Conservation (phyloP, 1,140 invertebrate genomes). For the Teleogryllus occipitalis region DNA sequence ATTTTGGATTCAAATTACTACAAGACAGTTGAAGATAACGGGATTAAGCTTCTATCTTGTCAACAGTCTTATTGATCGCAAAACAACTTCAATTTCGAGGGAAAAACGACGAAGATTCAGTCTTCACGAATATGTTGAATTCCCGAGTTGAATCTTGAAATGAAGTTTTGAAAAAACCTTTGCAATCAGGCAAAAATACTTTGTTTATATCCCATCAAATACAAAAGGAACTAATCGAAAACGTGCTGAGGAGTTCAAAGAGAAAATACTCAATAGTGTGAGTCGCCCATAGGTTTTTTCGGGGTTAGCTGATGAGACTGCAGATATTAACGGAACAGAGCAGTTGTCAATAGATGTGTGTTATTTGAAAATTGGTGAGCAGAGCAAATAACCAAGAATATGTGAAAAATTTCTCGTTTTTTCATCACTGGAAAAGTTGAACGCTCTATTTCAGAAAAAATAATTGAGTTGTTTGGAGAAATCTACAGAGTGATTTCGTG, state of each 20-base stretch:
- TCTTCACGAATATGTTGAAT: not conserved
- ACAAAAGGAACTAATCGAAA: not conserved
- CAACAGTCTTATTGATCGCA: not conserved
- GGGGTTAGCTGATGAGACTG: not conserved
- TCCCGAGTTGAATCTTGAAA: not conserved
- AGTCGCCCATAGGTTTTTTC: not conserved
- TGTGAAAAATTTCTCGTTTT: no score
- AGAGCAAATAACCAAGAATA: no score
- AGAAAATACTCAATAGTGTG: not conserved
- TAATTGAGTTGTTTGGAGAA: no score
- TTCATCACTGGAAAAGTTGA: no score
- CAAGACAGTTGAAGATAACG: not conserved
- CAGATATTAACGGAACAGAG: not conserved
- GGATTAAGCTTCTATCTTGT: not conserved
- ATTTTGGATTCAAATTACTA: not conserved
- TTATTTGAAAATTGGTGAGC: no score
- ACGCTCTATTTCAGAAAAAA: no score
- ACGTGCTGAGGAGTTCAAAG: not conserved
- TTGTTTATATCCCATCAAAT: not conserved
- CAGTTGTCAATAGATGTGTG: not conserved
- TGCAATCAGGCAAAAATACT: not conserved
- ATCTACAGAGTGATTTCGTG: no score
- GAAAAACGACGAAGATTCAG: not conserved
- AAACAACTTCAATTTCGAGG: not conserved
- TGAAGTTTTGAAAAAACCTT: not conserved